phyloP scores from a whole-genome alignment of 35 echinoderm and acorn worm genomes.

The Apostichopus californicus region DNA sequence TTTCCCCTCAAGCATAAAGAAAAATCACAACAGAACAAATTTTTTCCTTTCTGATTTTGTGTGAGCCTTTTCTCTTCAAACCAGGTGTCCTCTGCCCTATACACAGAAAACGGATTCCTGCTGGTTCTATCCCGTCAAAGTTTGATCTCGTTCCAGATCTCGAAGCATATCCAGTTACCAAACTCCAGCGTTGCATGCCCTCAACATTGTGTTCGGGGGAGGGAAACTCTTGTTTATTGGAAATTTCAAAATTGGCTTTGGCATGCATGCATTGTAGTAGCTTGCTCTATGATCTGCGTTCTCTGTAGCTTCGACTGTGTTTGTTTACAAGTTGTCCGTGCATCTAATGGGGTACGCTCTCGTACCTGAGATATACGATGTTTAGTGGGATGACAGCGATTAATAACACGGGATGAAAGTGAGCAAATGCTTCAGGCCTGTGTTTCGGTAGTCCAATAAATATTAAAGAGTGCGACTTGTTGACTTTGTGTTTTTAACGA shows the following conservation, averaged over 20 bases:
- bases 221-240: too few species aligned
- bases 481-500: background rate
- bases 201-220: background rate
- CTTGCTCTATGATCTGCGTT: too few species aligned
- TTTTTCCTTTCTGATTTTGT: background rate
- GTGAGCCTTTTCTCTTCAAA: background rate
- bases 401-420: too few species aligned
- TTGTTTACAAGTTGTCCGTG: background rate
- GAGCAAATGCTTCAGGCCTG: too few species aligned
- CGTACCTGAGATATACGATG: background rate
- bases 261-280: too few species aligned
- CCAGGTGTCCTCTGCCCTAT: background rate
- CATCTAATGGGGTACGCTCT: background rate
- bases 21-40: background rate
- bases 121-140: background rate
- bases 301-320: background rate
- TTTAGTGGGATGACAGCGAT: too few species aligned
- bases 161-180: background rate
- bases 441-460: too few species aligned
- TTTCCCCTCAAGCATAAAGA: background rate
- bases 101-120: background rate
- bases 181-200: background rate
- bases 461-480: background rate
- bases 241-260: too few species aligned
- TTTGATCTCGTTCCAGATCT: background rate